A percentile compares a stretch with the other conserved stretches of the same genome.
phyloP scores from a whole-genome alignment of 2,888 invertebrate species.

The Barypeithes pellucidus region DNA sequence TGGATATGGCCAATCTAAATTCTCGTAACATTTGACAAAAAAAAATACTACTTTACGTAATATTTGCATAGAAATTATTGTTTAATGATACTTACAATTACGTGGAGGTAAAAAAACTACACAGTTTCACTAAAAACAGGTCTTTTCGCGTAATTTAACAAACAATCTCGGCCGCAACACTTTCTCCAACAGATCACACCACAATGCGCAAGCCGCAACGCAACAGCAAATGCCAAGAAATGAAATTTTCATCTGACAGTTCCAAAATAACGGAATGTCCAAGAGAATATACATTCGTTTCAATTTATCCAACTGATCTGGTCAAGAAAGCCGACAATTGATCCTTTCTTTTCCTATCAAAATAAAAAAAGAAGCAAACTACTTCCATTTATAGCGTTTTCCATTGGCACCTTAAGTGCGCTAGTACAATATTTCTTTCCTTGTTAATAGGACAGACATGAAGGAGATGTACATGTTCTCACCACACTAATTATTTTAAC shows the following conservation, averaged over 20 bases:
- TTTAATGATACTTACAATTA: constrained; percentile 55
- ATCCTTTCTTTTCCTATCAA: too few species aligned
- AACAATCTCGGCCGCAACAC: constrained; percentile 54
- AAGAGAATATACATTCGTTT: not conserved
- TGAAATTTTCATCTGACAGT: constrained; percentile 24
- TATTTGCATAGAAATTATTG: constrained; percentile 21
- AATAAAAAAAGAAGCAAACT: too few species aligned
- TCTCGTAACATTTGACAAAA: constrained; percentile 36
- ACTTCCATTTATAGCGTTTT: too few species aligned
- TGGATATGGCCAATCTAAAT: constrained; percentile 49
- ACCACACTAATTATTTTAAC: too few species aligned
- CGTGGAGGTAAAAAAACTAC: constrained; percentile 49
- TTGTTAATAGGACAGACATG: too few species aligned
- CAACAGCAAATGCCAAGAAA: constrained; percentile 48
- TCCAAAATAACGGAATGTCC: not conserved
- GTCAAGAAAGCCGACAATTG: too few species aligned
- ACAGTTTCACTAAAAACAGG: constrained; percentile 56
- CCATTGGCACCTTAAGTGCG: too few species aligned
- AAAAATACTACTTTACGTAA: not conserved
- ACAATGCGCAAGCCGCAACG: constrained; percentile 58
- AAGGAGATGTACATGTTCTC: too few species aligned
- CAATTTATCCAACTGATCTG: not conserved
- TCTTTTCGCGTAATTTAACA: constrained; percentile 53
- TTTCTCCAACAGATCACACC: constrained; percentile 54
- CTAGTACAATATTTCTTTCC: too few species aligned